These are phyloP conservation scores for Mirza zaza DNA, from an alignment of 2,113 vertebrate species.

Conservation along the genomic window DNA sequence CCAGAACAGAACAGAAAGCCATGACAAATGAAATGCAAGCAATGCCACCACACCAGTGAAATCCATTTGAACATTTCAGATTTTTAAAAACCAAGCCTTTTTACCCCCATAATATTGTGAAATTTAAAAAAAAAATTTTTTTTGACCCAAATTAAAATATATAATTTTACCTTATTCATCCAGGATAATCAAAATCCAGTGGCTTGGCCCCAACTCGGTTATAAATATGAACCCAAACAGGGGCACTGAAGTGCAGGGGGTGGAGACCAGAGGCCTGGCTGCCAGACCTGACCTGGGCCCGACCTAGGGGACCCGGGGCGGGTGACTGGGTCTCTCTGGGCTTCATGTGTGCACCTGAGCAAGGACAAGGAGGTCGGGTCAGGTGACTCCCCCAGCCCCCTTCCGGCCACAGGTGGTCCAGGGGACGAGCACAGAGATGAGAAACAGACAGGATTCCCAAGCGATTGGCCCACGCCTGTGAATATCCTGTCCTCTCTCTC, in stretches of 20 bases:
- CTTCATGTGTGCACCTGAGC: not conserved
- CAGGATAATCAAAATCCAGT: not conserved
- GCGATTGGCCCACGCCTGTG: accelerated
- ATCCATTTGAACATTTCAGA: not conserved
- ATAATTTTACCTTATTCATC: not conserved
- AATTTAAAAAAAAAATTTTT: too few species aligned
- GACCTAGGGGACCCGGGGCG: not conserved
- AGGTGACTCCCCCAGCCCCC: not conserved
- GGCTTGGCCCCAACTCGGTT: not conserved
- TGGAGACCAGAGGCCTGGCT: not conserved
- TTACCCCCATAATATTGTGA: too few species aligned
- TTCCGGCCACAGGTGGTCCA: accelerated
- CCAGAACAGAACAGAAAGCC: not conserved
- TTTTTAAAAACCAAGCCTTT: too few species aligned
- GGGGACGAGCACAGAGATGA: not conserved
- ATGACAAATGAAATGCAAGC: not conserved
- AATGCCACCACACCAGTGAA: not conserved
- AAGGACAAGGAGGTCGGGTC: accelerated
- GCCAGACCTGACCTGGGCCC: not conserved
- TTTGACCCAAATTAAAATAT: not conserved
- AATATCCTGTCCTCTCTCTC: slow-evolving; percentile 32
- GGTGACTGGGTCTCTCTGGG: not conserved
- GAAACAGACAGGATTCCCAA: not conserved
- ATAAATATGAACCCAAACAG: not conserved
- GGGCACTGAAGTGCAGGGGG: not conserved